Evolutionary conservation across 2,797 vertebrate genomes (phyloP), one percentile per base, ranked within the genome.

Genomic region (Sebastes melanostomus): DNA sequence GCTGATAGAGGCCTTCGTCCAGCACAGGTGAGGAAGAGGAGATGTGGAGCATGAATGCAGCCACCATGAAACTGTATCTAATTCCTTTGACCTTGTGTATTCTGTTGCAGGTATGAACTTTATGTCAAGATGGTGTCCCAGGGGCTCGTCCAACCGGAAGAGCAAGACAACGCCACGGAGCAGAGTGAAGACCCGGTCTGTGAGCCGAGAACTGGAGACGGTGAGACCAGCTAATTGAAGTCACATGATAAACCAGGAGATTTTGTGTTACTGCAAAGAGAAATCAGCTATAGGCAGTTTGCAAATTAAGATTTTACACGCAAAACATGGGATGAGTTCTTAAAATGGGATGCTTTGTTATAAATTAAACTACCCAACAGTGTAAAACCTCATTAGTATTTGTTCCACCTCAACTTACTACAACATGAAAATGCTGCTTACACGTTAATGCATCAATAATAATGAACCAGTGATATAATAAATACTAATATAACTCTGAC

Each of bases 1-100:
- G 90, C 94, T 99, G 67, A 96, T 97, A 2, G 97, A 99, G 13
- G 97, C 97, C 81, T 99, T 98, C 29, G 94, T 98, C 76, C 97
- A 98, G 84, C 96, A 98, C 94, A 97, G 96, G 98, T 98, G 87
- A 95, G 81, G 32, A 72, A 46, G 24, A 62, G 24, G 62, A 30
- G 68, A 38, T 66, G 59, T 63, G 27, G 24, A 66, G 18, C 0
- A 69, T 20, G 1, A 9, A 58, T 59, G 11, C 4, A 55, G 29
- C 59, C 58, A 42, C 3, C 46, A 36, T 10, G 2, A 61, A 42
- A 50, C 46, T 50, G 13, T 18, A 2, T 59, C 2, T 29, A 14
- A 27, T 67, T 9, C 16, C 3, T 56, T 1, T 66, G 27, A 6
- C 7, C 4, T 61, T 80, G 54, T 66, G 52, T 77, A 52, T 86